phyloP scores from a whole-genome alignment of 2,888 invertebrate genomes.

The Gisinianus flammeolus region DNA sequence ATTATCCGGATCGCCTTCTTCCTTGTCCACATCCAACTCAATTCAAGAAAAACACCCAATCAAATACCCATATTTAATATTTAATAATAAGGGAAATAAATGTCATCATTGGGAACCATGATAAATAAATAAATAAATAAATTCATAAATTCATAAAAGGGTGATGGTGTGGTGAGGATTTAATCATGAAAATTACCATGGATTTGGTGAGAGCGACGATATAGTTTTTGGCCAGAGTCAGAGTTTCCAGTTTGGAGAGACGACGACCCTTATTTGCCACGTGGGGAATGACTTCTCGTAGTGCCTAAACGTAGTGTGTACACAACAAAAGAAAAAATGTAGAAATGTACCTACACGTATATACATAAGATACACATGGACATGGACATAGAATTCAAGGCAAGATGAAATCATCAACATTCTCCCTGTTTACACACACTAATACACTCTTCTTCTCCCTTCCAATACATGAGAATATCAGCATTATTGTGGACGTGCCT shows the following conservation, averaged over 20 bases:
- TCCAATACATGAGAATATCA: too few species aligned
- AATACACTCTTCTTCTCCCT: too few species aligned
- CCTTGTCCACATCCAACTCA: constrained; percentile 42
- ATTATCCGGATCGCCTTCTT: constrained; percentile 41
- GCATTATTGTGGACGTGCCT: too few species aligned
- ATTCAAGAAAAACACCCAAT: not conserved
- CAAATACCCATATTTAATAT: too few species aligned
- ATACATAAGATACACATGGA: constrained; percentile 7
- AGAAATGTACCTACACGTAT: not conserved
- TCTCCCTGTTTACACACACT: not conserved
- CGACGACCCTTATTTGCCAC: constrained; percentile 59
- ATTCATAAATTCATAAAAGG: too few species aligned
- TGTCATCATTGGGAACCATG: too few species aligned
- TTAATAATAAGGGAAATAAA: too few species aligned
- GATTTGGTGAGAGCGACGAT: constrained; percentile 58
- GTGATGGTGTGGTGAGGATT: too few species aligned
- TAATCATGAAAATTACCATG: too few species aligned
- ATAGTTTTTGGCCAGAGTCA: constrained; percentile 59
- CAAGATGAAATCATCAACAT: constrained; percentile 31
- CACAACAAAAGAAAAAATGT: not conserved
- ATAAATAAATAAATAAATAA: too few species aligned
- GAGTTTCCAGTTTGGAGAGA: constrained; percentile 58
- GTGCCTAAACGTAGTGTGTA: constrained; percentile 54
- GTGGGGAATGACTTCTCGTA: constrained; percentile 59
- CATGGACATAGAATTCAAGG: constrained; percentile 17